A percentile compares a stretch with the other conserved stretches of the same genome.
These are phyloP conservation scores for Sardina pilchardus DNA, from an alignment of 2,113 vertebrate genomes.

Conservation along the genomic window DNA sequence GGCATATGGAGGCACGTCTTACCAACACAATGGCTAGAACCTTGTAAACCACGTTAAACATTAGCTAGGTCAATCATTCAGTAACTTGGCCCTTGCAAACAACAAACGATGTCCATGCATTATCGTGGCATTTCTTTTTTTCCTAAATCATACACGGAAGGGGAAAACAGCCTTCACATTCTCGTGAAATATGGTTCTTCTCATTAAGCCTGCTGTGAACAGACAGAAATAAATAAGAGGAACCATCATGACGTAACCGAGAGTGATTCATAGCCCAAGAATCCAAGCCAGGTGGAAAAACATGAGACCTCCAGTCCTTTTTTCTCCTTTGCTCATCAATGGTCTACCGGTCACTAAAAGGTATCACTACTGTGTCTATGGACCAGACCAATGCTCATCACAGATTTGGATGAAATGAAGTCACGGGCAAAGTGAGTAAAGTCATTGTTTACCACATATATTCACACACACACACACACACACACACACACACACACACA, in stretches of 20 bases:
- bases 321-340: neutral
- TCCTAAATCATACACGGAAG: neutral
- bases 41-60: constrained; percentile 74
- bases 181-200: constrained; percentile 6
- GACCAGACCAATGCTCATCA: neutral
- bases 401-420: neutral
- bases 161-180: neutral
- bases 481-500: neutral
- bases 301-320: neutral
- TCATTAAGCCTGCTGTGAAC: neutral
- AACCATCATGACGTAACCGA: neutral
- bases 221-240: neutral
- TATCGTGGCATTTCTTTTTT: constrained; percentile 28
- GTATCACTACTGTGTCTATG: neutral
- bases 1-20: constrained; percentile 59
- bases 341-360: neutral
- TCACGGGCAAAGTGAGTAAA: neutral
- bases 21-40: constrained; percentile 56
- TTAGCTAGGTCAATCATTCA: constrained; percentile 73
- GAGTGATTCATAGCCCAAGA: constrained; percentile 20
- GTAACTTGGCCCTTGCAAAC: constrained; percentile 63
- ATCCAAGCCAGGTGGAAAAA: constrained; percentile 15
- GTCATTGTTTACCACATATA: neutral
- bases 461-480: neutral
- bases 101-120: constrained; percentile 55